A percentile compares a stretch with the other conserved stretches of the same genome.
phyloP scores from a whole-genome alignment of 1,140 invertebrate species.

The Propsilocerus akamusi region DNA sequence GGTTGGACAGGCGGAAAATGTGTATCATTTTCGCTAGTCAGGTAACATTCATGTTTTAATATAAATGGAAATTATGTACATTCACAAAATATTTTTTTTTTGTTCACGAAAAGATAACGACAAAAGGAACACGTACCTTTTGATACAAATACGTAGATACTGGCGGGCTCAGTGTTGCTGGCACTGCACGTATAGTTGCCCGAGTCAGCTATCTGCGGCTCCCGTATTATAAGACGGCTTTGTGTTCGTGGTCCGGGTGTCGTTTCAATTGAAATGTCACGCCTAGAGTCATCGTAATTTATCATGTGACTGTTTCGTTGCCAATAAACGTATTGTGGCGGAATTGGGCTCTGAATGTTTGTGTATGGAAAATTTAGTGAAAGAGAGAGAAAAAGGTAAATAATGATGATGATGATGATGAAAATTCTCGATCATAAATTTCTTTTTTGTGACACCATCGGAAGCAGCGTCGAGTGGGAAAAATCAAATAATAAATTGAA shows the following conservation, averaged over 20 bases:
- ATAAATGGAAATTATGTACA: background rate
- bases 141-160: slow-evolving; percentile 75
- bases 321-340: slow-evolving; percentile 80
- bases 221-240: slow-evolving; percentile 60
- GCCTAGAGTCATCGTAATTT: slow-evolving; percentile 71
- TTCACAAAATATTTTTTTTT: too few relatives aligned
- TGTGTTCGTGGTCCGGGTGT: slow-evolving; percentile 66
- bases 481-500: slow-evolving; percentile 6
- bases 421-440: background rate
- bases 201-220: slow-evolving; percentile 67
- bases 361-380: slow-evolving; percentile 3
- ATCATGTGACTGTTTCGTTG: slow-evolving; percentile 84
- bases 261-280: slow-evolving; percentile 69
- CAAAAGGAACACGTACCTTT: slow-evolving; percentile 64
- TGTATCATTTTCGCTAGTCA: background rate
- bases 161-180: slow-evolving; percentile 73
- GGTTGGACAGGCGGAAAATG: background rate
- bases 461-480: background rate
- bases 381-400: slow-evolving; percentile 5
- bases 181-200: slow-evolving; percentile 83
- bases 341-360: slow-evolving; percentile 54
- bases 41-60: background rate
- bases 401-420: background rate
- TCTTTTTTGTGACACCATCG: slow-evolving; percentile 1
- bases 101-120: slow-evolving; percentile 8